Conservation (phyloP, 2,888 invertebrate genomes). For the Melipona beecheii region DNA sequence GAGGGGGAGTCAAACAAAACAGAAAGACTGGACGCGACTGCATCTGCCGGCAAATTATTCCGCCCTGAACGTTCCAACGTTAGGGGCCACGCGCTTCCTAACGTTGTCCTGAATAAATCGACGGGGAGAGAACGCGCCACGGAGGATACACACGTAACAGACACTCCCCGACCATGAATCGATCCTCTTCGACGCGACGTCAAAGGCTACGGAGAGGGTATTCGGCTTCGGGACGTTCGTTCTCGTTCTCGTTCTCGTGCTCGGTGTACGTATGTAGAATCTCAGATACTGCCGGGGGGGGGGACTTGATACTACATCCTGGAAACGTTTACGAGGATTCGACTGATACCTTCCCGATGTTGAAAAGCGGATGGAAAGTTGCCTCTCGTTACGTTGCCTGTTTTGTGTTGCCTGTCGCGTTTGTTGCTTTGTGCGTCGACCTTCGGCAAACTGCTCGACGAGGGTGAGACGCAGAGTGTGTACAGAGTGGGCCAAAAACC, state of each 20-base stretch:
- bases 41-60: constrained; percentile 48
- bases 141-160: constrained; percentile 27
- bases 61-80: constrained; percentile 25
- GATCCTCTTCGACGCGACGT: constrained; percentile 35
- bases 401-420: not conserved
- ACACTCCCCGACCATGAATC: constrained; percentile 25
- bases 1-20: constrained; percentile 44
- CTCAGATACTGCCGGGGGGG: not conserved
- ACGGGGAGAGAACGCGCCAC: constrained; percentile 5
- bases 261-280: constrained; percentile 27
- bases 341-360: not conserved
- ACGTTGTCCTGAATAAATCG: constrained; percentile 53
- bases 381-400: not conserved
- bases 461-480: too few species aligned
- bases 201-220: constrained; percentile 31
- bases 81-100: constrained; percentile 16
- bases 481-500: too few species aligned
- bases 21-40: constrained; percentile 34
- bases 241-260: constrained; percentile 2
- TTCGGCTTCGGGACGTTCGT: constrained; percentile 3
- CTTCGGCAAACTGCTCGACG: too few species aligned
- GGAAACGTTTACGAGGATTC: constrained; percentile 11
- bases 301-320: not conserved
- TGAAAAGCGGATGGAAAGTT: not conserved
- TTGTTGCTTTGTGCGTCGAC: too few species aligned